Evolutionary conservation across 2,113 vertebrate species (phyloP).

Genomic region (Dicentrarchus labrax): DNA sequence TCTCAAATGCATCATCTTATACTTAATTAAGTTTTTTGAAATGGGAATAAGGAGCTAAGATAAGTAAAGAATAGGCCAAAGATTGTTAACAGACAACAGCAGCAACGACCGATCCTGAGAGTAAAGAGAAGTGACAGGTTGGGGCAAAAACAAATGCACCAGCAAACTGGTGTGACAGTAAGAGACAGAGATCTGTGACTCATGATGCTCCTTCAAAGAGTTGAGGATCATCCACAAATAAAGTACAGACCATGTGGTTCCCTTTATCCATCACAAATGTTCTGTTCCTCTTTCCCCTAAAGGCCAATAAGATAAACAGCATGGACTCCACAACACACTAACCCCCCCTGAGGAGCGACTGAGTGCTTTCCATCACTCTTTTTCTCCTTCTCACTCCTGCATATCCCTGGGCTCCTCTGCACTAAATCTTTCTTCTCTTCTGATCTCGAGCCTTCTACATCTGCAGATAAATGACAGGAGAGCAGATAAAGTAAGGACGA

Average conservation of each 20-base stretch:
- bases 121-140: slow-evolving; percentile 28
- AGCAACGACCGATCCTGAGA: neutral
- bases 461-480: neutral
- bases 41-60: neutral
- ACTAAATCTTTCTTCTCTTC: slow-evolving; percentile 8
- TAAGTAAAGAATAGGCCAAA: neutral
- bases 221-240: slow-evolving; percentile 42
- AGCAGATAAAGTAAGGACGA: neutral
- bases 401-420: slow-evolving; percentile 2
- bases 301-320: slow-evolving; percentile 68
- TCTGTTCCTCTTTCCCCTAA: slow-evolving; percentile 45
- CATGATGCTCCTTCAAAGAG: slow-evolving; percentile 44
- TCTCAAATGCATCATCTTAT: slow-evolving; percentile 15
- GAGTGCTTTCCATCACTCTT: slow-evolving; percentile 21
- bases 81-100: slow-evolving; percentile 33
- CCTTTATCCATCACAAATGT: slow-evolving; percentile 55
- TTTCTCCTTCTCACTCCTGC: slow-evolving; percentile 16
- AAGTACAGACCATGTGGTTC: slow-evolving; percentile 49
- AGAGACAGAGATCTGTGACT: slow-evolving; percentile 43
- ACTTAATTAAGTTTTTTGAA: slow-evolving; percentile 16
- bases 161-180: slow-evolving; percentile 21
- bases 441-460: neutral
- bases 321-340: slow-evolving; percentile 40
- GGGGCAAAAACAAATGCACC: slow-evolving; percentile 13
- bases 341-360: slow-evolving; percentile 4